phyloP scores from a whole-genome alignment of 1,140 invertebrate genomes.

The Bombus breviceps region DNA sequence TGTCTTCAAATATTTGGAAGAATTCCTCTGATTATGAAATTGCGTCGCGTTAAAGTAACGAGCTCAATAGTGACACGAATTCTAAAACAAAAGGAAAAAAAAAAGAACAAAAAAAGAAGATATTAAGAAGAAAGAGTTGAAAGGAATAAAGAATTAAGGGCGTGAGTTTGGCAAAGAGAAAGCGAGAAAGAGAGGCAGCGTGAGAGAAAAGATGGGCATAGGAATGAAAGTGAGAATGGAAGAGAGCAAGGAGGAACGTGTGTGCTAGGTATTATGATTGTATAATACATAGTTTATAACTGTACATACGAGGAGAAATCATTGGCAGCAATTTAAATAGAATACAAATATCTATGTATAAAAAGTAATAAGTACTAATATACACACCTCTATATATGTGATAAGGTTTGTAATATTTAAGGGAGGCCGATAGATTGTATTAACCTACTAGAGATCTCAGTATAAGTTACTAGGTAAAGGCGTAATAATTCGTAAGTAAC shows the following conservation, averaged over 20 bases:
- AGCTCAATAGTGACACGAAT: slow-evolving; percentile 40
- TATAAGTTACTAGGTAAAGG: slow-evolving; percentile 74
- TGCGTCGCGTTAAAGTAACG: slow-evolving; percentile 29
- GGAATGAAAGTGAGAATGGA: slow-evolving; percentile 43
- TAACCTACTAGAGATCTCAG: slow-evolving; percentile 81
- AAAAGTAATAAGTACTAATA: slow-evolving; percentile 70
- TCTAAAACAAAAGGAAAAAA: slow-evolving; percentile 49
- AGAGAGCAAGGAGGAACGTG: slow-evolving; percentile 48
- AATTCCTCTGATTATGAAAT: slow-evolving; percentile 28
- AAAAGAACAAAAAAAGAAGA: slow-evolving; percentile 24
- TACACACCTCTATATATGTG: slow-evolving; percentile 75
- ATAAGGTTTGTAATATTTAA: slow-evolving; percentile 80
- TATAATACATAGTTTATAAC: slow-evolving; percentile 79
- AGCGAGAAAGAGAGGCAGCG: background rate
- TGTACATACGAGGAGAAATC: slow-evolving; percentile 77
- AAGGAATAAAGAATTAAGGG: slow-evolving; percentile 21
- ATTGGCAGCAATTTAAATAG: slow-evolving; percentile 74
- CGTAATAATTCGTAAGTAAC: slow-evolving; percentile 78
- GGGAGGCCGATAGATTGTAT: slow-evolving; percentile 75
- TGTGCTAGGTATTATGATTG: slow-evolving; percentile 76
- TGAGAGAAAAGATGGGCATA: slow-evolving; percentile 4
- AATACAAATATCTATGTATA: slow-evolving; percentile 76
- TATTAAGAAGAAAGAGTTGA: slow-evolving; percentile 11
- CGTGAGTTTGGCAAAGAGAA: background rate
- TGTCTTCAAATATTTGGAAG: slow-evolving; percentile 49